Percentiles rank a stretch among this genome's conserved stretches.
These are phyloP conservation scores for Sinopyrophorus schimmeli DNA, from an alignment of 2,888 invertebrate genomes.

Conservation along the genomic window DNA sequence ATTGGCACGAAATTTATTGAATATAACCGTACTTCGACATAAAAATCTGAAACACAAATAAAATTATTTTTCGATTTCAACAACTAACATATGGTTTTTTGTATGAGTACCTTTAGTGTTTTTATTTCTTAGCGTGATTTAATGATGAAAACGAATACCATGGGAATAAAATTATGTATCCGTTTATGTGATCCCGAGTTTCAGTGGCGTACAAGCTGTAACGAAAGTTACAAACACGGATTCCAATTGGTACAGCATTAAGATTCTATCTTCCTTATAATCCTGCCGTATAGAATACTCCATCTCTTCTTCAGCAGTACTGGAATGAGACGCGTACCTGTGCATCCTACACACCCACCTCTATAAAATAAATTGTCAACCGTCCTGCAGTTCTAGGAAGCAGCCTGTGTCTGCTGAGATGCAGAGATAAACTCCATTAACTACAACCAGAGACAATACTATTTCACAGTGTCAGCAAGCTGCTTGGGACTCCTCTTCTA, in stretches of 20 bases:
- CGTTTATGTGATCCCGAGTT: slow-evolving; percentile 49
- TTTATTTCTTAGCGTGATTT: slow-evolving; percentile 18
- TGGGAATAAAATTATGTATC: slow-evolving; percentile 49
- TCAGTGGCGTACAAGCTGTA: slow-evolving; percentile 53
- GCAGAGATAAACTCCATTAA: slow-evolving; percentile 57
- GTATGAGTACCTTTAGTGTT: no score
- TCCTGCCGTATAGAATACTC: slow-evolving; percentile 15
- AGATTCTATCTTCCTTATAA: slow-evolving; percentile 42
- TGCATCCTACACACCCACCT: slow-evolving; percentile 47
- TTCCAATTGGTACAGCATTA: slow-evolving; percentile 50
- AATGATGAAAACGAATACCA: slow-evolving; percentile 42
- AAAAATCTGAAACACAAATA: no score
- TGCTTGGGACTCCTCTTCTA: slow-evolving; percentile 27
- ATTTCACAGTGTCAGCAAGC: slow-evolving; percentile 55
- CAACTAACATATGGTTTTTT: no score
- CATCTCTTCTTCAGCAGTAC: slow-evolving; percentile 38
- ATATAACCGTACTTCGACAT: no score
- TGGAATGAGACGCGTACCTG: slow-evolving; percentile 42
- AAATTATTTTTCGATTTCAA: no score
- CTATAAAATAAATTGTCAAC: slow-evolving; percentile 58
- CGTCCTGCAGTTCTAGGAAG: slow-evolving; percentile 56
- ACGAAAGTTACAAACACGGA: slow-evolving; percentile 50
- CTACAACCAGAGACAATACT: slow-evolving; percentile 57
- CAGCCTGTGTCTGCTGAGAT: slow-evolving; percentile 52
- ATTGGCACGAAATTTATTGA: no score